A percentile compares a stretch with the other conserved stretches of the same genome.
phyloP scores from a whole-genome alignment of 2,797 vertebrate genomes.

The Cyprinella venusta region DNA sequence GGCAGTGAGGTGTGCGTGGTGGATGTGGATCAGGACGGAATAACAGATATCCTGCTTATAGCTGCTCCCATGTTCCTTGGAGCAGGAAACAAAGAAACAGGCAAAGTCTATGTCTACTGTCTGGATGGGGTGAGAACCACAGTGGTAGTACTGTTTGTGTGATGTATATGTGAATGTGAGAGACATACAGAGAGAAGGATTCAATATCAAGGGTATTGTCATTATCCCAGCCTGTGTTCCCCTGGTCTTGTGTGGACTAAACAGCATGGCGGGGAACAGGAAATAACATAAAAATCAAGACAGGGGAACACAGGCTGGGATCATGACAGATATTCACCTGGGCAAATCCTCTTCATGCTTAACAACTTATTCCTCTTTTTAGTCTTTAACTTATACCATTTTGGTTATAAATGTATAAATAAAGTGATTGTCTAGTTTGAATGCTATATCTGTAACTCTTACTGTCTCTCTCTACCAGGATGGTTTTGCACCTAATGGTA shows the following conservation, averaged over 20 bases:
- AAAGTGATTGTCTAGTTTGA: background rate
- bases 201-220: background rate
- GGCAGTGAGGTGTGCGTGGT: conserved; percentile 91
- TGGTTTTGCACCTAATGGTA: conserved; percentile 81
- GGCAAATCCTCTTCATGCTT: background rate
- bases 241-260: no score
- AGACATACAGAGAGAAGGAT: background rate
- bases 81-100: conserved; percentile 88
- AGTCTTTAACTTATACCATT: background rate
- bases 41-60: conserved; percentile 89
- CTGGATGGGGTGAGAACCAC: conserved; percentile 73
- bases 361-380: background rate
- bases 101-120: conserved; percentile 89
- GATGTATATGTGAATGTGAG: background rate
- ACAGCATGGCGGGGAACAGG: no score
- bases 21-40: conserved; percentile 88
- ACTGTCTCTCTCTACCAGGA: conserved; percentile 64
- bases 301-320: no score
- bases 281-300: no score
- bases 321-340: background rate
- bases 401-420: background rate
- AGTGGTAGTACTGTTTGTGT: background rate
- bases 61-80: conserved; percentile 94
- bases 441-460: background rate
- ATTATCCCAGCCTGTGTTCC: no score